phyloP scores from a whole-genome alignment of 1,140 invertebrate species.

The Sminthurides bifidus region DNA sequence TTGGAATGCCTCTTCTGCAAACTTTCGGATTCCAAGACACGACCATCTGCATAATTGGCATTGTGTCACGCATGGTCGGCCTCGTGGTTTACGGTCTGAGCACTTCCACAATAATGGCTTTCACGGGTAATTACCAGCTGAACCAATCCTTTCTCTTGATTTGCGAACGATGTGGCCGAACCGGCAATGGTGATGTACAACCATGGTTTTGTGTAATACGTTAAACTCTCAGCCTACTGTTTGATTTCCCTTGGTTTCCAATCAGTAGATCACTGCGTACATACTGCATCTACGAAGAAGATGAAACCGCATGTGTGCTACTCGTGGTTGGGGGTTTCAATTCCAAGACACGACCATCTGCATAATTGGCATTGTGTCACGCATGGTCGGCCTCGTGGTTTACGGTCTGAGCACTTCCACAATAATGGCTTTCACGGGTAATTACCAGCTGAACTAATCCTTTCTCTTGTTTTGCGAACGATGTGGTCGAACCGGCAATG shows the following conservation, averaged over 20 bases:
- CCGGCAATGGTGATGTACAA: background rate
- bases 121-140: constrained; percentile 34
- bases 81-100: constrained; percentile 36
- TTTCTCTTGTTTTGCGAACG: constrained; percentile 14
- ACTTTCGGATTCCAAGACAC: constrained; percentile 33
- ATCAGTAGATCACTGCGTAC: background rate
- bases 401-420: constrained; percentile 35
- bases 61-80: constrained; percentile 36
- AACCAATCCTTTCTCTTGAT: constrained; percentile 11
- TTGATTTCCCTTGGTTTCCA: background rate
- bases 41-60: constrained; percentile 35
- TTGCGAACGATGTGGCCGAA: background rate
- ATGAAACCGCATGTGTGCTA: no score
- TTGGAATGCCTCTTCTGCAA: constrained; percentile 33
- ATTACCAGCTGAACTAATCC: constrained; percentile 5
- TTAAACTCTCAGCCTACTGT: background rate
- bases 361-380: constrained; percentile 37
- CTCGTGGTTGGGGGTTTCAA: no score
- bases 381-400: constrained; percentile 35
- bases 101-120: constrained; percentile 34
- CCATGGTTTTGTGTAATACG: background rate
- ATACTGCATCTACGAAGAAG: background rate
- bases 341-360: constrained; percentile 35
- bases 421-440: constrained; percentile 37
- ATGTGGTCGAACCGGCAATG: background rate